Evolutionary conservation across 2,797 vertebrate genomes (phyloP).

Genomic region (Lindbergichthys nudifrons): DNA sequence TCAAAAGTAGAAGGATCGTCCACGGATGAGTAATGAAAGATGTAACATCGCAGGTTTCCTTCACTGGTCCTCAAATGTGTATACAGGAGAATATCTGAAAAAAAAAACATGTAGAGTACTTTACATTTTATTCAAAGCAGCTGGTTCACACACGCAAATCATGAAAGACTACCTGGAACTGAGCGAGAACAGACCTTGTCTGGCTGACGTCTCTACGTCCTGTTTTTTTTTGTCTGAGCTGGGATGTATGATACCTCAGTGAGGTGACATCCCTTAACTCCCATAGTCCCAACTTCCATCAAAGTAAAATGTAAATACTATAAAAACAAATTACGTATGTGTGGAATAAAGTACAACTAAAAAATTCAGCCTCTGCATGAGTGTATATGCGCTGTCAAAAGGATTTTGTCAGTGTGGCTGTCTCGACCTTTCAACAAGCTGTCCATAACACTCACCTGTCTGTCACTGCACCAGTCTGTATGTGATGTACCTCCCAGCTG

Average conservation of each 20-base stretch:
- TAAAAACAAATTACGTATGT: background rate
- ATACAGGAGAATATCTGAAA: conserved; percentile 22
- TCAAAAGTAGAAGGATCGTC: conserved; percentile 52
- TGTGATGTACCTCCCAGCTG: conserved; percentile 95
- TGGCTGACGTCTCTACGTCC: background rate
- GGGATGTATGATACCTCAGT: background rate
- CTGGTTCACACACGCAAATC: background rate
- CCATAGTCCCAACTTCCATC: background rate
- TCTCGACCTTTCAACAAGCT: background rate
- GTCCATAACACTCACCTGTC: conserved; percentile 5
- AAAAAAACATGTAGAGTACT: background rate
- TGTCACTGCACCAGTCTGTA: conserved; percentile 95
- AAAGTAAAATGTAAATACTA: background rate
- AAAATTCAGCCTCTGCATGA: background rate
- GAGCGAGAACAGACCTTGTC: too few relatives aligned
- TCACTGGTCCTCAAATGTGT: conserved; percentile 12
- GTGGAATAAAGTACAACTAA: background rate
- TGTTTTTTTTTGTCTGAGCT: background rate
- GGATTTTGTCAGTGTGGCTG: background rate
- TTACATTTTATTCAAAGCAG: background rate
- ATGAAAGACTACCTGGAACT: accelerated
- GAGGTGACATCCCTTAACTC: background rate
- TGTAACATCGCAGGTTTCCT: background rate
- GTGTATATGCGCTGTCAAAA: background rate
- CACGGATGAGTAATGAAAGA: background rate